These are phyloP conservation scores for Pangasius sanitwongsei DNA, from an alignment of 2,797 vertebrate species.

Conservation along the genomic window DNA sequence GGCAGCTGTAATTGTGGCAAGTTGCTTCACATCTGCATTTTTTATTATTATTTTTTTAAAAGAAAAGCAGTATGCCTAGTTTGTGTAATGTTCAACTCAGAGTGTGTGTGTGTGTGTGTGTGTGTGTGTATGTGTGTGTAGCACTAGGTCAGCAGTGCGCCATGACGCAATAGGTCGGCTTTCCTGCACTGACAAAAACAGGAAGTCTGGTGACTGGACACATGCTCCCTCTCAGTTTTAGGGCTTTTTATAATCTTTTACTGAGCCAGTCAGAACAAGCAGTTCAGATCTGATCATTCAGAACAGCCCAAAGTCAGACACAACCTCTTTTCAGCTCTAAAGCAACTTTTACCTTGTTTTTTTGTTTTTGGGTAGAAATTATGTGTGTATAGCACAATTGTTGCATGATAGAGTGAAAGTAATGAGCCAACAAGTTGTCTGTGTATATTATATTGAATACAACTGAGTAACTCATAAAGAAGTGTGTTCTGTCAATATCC, in stretches of 20 bases:
- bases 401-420: neutral
- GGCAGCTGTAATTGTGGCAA: neutral
- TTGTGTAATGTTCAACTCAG: neutral
- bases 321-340: neutral
- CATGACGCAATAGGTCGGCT: slow-evolving; percentile 41
- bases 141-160: slow-evolving; percentile 23
- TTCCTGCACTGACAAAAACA: slow-evolving; percentile 60
- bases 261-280: neutral
- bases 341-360: neutral
- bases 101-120: neutral
- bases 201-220: slow-evolving; percentile 53
- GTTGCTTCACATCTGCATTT: neutral
- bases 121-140: neutral
- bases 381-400: neutral
- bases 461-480: neutral
- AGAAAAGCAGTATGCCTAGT: neutral
- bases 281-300: neutral
- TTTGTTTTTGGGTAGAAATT: neutral
- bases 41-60: neutral
- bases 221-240: slow-evolving; percentile 28
- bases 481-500: neutral
- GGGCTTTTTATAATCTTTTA: slow-evolving; percentile 26
- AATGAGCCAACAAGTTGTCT: neutral
- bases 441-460: neutral
- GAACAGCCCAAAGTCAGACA: neutral